Percentiles rank a stretch among this genome's conserved stretches.
These are phyloP conservation scores for Gila orcuttii DNA, from an alignment of 2,113 vertebrate genomes.

Conservation along the genomic window DNA sequence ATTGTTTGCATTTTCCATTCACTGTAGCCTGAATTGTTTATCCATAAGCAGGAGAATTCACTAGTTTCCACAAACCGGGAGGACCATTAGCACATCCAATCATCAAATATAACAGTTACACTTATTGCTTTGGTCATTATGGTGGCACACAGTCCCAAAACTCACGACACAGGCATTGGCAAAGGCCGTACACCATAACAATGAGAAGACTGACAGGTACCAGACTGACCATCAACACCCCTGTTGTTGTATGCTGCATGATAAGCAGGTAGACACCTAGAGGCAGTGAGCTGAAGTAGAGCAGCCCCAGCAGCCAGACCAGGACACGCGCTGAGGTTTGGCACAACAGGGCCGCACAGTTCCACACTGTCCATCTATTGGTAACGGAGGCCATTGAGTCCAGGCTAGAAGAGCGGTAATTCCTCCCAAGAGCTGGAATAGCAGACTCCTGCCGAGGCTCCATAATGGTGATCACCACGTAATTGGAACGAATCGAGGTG, in stretches of 20 bases:
- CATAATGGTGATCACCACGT: conserved; percentile 94
- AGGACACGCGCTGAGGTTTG: conserved; percentile 87
- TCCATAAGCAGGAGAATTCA: neutral
- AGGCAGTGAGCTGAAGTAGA: conserved; percentile 94
- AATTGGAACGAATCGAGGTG: conserved; percentile 77
- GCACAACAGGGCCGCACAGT: conserved; percentile 86
- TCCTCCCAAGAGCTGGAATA: conserved; percentile 73
- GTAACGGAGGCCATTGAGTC: conserved; percentile 87
- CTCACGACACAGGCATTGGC: conserved; percentile 92
- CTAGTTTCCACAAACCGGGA: conserved; percentile 17
- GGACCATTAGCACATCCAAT: conserved; percentile 1
- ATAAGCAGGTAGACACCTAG: conserved; percentile 94
- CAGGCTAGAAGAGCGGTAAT: conserved; percentile 83
- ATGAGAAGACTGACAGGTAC: conserved; percentile 91
- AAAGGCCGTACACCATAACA: conserved; percentile 91
- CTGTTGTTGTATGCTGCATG: conserved; percentile 88
- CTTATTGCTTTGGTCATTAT: conserved; percentile 60
- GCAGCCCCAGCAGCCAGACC: conserved; percentile 89
- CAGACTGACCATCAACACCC: conserved; percentile 91
- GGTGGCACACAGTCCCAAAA: conserved; percentile 88
- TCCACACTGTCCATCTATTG: conserved; percentile 89
- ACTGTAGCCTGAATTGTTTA: neutral
- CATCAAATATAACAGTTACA: neutral
- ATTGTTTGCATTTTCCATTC: neutral
- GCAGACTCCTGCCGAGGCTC: conserved; percentile 81